phyloP scores from a whole-genome alignment of 23 tunicate genomes.

The Ciona savignyi region DNA sequence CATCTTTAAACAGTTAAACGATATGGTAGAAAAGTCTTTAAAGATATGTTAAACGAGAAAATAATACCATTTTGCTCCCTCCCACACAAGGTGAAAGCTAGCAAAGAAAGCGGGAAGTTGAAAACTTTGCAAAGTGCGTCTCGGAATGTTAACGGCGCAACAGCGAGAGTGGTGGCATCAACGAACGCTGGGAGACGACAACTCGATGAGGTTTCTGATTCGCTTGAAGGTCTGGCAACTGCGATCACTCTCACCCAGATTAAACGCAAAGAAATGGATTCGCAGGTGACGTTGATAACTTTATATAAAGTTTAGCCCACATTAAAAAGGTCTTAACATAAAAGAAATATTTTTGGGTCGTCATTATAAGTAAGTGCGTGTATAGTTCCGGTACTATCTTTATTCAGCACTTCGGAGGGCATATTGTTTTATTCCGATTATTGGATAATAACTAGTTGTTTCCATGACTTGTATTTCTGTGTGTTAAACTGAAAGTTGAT shows the following conservation, averaged over 20 bases:
- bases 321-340: no score
- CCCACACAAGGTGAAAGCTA: conserved; percentile 92
- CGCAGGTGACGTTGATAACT: no score
- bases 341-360: no score
- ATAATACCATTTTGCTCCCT: no score
- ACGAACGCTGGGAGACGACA: conserved; percentile 83
- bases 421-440: no score
- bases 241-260: conserved; percentile 67
- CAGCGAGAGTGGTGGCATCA: conserved; percentile 91
- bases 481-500: not conserved
- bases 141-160: conserved; percentile 85
- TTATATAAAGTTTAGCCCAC: no score
- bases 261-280: conserved; percentile 91
- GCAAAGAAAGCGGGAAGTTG: conserved; percentile 48
- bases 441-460: no score
- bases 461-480: not conserved
- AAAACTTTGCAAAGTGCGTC: conserved; percentile 48
- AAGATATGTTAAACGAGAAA: no score
- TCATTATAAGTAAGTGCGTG: not conserved
- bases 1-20: no score
- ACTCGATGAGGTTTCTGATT: conserved; percentile 53
- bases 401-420: no score
- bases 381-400: no score
- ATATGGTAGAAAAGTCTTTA: no score
- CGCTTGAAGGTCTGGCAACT: conserved; percentile 26